Percentiles rank a stretch among this genome's conserved stretches.
phyloP scores from a whole-genome alignment of 2,797 vertebrate species.

The Rhodeus uyekii region DNA sequence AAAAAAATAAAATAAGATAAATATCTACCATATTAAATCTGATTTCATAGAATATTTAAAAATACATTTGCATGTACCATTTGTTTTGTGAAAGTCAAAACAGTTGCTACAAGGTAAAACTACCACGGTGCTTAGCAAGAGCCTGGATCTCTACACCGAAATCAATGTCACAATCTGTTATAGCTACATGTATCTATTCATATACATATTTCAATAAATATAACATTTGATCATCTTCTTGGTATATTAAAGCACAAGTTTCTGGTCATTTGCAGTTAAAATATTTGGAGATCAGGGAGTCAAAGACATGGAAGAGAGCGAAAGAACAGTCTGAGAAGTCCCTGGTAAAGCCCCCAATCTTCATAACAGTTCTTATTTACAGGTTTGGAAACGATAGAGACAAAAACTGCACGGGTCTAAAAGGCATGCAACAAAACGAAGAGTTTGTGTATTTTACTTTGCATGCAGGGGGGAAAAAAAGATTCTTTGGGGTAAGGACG shows the following conservation, averaged over 20 bases:
- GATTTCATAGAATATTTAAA: slow-evolving; percentile 46
- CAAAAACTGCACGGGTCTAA: slow-evolving; percentile 25
- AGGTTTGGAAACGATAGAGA: slow-evolving; percentile 40
- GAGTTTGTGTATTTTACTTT: slow-evolving; percentile 27
- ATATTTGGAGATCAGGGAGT: slow-evolving; percentile 60
- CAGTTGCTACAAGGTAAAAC: slow-evolving; percentile 68
- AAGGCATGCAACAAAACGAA: slow-evolving; percentile 51
- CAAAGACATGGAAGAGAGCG: slow-evolving; percentile 55
- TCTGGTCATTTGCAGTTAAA: slow-evolving; percentile 79
- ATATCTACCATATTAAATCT: slow-evolving; percentile 39
- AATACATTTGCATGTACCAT: slow-evolving; percentile 50
- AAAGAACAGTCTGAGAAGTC: slow-evolving; percentile 72
- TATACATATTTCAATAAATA: slow-evolving; percentile 70
- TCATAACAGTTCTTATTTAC: slow-evolving; percentile 41
- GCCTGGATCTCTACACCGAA: slow-evolving; percentile 71
- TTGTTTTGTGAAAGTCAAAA: slow-evolving; percentile 50
- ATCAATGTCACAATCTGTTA: slow-evolving; percentile 69
- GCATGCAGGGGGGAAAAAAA: slow-evolving; percentile 48
- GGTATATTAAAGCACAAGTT: slow-evolving; percentile 81
- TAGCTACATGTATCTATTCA: slow-evolving; percentile 73
- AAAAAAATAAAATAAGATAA: slow-evolving; percentile 30
- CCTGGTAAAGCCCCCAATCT: slow-evolving; percentile 58
- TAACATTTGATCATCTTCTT: slow-evolving; percentile 31
- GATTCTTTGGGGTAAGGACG: slow-evolving; percentile 24
- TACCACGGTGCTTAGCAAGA: slow-evolving; percentile 67